Base-by-base conservation (phyloP, 2,888 invertebrate genomes). In the Amiota mariae region DNA sequence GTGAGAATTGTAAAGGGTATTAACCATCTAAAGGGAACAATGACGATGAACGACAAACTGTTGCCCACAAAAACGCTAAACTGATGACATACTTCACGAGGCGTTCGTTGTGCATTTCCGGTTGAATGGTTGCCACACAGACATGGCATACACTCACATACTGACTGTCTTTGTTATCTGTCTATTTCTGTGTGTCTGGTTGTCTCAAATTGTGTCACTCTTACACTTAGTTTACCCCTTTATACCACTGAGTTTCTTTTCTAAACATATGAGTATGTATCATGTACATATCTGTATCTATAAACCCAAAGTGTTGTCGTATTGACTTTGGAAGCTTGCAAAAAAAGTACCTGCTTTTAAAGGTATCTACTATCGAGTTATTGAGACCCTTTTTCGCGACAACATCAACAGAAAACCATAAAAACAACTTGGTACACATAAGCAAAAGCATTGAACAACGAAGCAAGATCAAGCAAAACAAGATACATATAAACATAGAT, bases 61-160 rank as follows among this genome's bases (percentile, higher is more conserved):
- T 57, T 67, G 48, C 67, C 68, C 68, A 54, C 51, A 54, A 18
- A 54, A 71, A 47, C 49, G 36, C 24, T 8, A 71, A 87, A 86
- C 82, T 80, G 87, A 86, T 85, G 85, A 82, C 87, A 85, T 83
- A 87, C 85, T 85, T 85, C 81, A 85, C 81, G 81, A 84, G 78
- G 79, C 80, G 78, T 79, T 78, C 75, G 80, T 73, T 80, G 83
- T 87, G 85, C 84, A 85, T 85, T 87, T 87, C 84, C 85, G 86
- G 82, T 80, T 85, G 80, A 87, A 82, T 84, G 84, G 82, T 78
- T 78, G 77, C 79, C 78, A 76, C 77, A 82, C 86, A 85, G 20
- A 11, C 15, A 51, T 51, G 12, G 51, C 4, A n/a, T 2, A n/a
- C 13, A 54, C 54, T 54, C 54, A 8, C 13, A 54, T 54, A 4